These are phyloP conservation scores for Hirtodrosophila trivittata DNA, from an alignment of 2,888 invertebrate species.

Conservation along the genomic window DNA sequence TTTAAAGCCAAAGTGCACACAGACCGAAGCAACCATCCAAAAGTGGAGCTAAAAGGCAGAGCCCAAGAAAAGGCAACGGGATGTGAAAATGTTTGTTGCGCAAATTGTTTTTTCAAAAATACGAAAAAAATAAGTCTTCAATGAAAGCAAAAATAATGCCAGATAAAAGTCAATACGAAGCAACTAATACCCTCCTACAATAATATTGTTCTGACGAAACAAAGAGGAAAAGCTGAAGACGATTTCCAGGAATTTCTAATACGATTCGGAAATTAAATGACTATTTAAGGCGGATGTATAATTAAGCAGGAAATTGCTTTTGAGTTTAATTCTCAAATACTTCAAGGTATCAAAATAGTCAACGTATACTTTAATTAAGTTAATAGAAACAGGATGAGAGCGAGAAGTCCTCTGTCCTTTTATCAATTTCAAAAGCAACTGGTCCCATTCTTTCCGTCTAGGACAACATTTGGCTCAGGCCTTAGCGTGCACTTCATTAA, in stretches of 20 bases:
- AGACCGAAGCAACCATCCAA: slow-evolving; percentile 9
- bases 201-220: neutral
- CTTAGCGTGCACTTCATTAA: slow-evolving; percentile 56
- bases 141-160: slow-evolving; percentile 16
- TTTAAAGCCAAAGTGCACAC: slow-evolving; percentile 48
- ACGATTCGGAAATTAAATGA: no score
- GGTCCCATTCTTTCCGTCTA: slow-evolving; percentile 3
- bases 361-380: no score
- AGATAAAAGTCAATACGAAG: slow-evolving; percentile 10
- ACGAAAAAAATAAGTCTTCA: slow-evolving; percentile 22
- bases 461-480: slow-evolving; percentile 18
- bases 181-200: slow-evolving; percentile 2
- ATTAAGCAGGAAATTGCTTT: no score
- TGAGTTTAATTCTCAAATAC: no score
- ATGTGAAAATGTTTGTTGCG: slow-evolving; percentile 50
- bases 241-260: neutral
- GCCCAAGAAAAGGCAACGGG: slow-evolving; percentile 40
- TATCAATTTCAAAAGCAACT: slow-evolving; percentile 31
- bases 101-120: slow-evolving; percentile 49
- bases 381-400: no score
- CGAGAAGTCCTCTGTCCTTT: no score
- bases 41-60: slow-evolving; percentile 27
- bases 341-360: no score
- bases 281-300: no score
- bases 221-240: neutral